Base-by-base conservation (phyloP, 2,797 vertebrate genomes). In the Lepus townsendii region DNA sequence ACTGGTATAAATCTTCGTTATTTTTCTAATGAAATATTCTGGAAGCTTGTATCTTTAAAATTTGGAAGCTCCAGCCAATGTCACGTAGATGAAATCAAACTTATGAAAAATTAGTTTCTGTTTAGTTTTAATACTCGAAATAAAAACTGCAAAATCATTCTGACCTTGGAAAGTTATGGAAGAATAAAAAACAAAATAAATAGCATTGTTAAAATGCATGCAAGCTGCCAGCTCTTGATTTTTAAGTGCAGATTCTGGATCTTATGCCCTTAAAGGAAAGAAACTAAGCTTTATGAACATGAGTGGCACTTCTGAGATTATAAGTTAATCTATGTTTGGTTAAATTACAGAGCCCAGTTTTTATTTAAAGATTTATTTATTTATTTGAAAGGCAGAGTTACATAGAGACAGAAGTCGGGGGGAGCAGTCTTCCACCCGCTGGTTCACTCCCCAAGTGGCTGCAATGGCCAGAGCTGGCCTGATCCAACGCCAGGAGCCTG, bases 21-120 rank as follows among this genome's bases (percentile, higher is more conserved):
- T 62, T 88, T 50, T 77, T 92, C 16, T 17, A 85, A 65, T n/a
- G 73, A 84, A n/a, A n/a, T 75, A 47, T 83, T 95, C 85, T 72
- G 30, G 69, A 80, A 82, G 79, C 63, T 77, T 66, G n/a, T 7
- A 73, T 76, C 63, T 93, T 82, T 60, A 57, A 92, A 89, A 66
- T 24, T 63, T 54, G 52, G 50, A 91, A 24, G 26, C 38, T 57
- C 42, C 52, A 83, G 20, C 24, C 90, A 87, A 65, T 73, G 66
- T 52, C 63, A 62, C 13, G 50, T 11, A 86, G 76, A 89, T 90
- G 26, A 68, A 90, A 93, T 95, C 47, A 95, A 84, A 35, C 82
- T 89, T 65, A 87, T 63, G 63, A 95, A 91, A 90, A 89, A 92
- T 63, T 54, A 71, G 78, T 80, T 93, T 88, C 76, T 88, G 88